Evolutionary conservation across 2,113 vertebrate genomes (phyloP).

Genomic region (Galbula dea): DNA sequence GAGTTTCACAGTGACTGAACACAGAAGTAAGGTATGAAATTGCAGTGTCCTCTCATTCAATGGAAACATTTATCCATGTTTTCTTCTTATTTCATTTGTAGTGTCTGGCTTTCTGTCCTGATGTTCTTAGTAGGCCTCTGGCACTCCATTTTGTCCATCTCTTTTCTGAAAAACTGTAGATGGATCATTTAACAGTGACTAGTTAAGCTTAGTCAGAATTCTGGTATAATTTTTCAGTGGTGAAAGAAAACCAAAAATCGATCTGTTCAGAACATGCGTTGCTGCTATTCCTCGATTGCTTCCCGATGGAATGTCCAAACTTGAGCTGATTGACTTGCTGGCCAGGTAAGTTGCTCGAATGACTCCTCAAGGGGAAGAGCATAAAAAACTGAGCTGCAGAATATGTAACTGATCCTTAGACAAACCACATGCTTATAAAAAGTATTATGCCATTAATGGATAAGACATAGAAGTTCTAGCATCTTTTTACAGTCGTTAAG

Average conservation of each 20-base stretch:
- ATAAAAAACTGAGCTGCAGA: background rate
- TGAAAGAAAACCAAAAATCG: slow-evolving; percentile 97
- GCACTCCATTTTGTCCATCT: background rate
- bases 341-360: slow-evolving; percentile 78
- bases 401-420: background rate
- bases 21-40: background rate
- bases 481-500: background rate
- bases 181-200: background rate
- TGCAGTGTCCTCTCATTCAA: background rate
- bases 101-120: background rate
- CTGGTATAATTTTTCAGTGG: slow-evolving; percentile 78
- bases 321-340: slow-evolving; percentile 93
- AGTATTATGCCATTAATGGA: background rate
- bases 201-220: background rate
- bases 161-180: background rate
- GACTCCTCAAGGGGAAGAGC: background rate
- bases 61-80: background rate
- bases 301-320: slow-evolving; percentile 97
- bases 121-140: background rate
- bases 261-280: slow-evolving; percentile 96
- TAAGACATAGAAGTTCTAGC: background rate
- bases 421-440: background rate
- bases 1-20: background rate
- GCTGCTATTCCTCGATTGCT: slow-evolving; percentile 96
- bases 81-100: background rate